Conservation (phyloP, 1,140 invertebrate genomes). For the Chironomus striatipennis region DNA sequence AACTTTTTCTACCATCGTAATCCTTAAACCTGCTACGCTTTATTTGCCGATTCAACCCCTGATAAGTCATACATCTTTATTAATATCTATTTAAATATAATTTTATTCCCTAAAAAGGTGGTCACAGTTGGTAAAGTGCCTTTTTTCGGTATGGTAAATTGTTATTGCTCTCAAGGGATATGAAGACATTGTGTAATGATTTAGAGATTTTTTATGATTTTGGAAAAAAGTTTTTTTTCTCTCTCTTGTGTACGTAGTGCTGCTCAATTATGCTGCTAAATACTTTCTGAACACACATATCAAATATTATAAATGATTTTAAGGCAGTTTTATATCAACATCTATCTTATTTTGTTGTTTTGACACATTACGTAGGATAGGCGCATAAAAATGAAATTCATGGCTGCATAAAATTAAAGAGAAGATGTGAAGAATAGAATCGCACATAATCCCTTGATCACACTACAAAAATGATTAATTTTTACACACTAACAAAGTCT, state of each 20-base stretch:
- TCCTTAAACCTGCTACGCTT: background rate
- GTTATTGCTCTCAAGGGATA: constrained; percentile 16
- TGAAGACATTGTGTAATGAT: background rate
- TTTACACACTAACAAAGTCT: background rate
- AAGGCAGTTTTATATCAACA: background rate
- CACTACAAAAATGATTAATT: constrained; percentile 22
- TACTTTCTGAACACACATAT: background rate
- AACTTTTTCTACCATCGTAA: background rate
- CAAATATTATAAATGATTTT: constrained; percentile 22
- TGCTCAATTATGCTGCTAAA: constrained; percentile 3
- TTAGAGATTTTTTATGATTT: background rate
- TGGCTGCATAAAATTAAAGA: too few species aligned
- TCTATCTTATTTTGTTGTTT: too few species aligned
- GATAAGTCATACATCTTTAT: constrained; percentile 21
- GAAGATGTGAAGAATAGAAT: background rate
- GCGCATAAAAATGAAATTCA: background rate
- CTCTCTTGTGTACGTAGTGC: too few species aligned
- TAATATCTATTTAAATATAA: constrained; percentile 24
- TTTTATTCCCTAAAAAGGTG: constrained; percentile 21
- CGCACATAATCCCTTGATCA: constrained; percentile 17
- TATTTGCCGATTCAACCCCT: background rate
- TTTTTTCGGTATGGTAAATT: background rate
- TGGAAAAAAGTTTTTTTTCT: background rate
- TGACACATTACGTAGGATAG: background rate
- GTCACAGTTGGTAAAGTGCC: constrained; percentile 20